Evolutionary conservation across 2,888 invertebrate genomes (phyloP), one percentile per base, ranked within the genome.

Genomic region (Ophion ellenae): DNA sequence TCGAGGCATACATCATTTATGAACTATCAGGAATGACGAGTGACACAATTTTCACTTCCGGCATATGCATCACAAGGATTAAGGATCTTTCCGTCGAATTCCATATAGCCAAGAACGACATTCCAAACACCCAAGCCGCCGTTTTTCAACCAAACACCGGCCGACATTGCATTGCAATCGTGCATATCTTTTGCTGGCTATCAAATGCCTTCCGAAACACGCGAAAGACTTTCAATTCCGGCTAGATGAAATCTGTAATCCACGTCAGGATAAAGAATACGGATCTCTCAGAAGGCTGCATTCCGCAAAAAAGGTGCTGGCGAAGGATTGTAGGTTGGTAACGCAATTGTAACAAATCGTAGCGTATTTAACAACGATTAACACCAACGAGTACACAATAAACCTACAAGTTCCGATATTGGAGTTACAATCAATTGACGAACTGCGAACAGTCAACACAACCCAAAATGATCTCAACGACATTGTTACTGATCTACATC

Each of bases 91-190:
- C 24, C 24, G 24, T 24, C 24, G 24, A 24, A 24, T 24, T 24
- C 24, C 24, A 24, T 83, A 7, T 59, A 5, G 64, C 73, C 11
- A 14, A 59, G 7, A 59, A 73, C 14, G 5, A 28, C n/a, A 20
- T 77, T n/a, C 73, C 83, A 17, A 73, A 61, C 6, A 11, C n/a
- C 5, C 77, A 83, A 32, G 83, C 1, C 24, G 24, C 24, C 24
- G 73, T 81, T 17, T 53, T 77, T 77, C 17, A 64, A 64, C 32
- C 59, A 71, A 2, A 82, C 61, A n/a, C 73, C 73, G 17, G 73
- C 83, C 1, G 77, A 83, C 11, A 73, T 78, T 1, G 14, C 77
- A 0, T 83, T 59, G 6, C 6, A 67, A 11, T 64, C 64, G 0
- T 82, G 82, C n/a, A 82, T 82, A 9, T 24, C 76, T 2, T 77